Base-by-base conservation (phyloP, 2,797 vertebrate species). In the Molossus alvarezi region DNA sequence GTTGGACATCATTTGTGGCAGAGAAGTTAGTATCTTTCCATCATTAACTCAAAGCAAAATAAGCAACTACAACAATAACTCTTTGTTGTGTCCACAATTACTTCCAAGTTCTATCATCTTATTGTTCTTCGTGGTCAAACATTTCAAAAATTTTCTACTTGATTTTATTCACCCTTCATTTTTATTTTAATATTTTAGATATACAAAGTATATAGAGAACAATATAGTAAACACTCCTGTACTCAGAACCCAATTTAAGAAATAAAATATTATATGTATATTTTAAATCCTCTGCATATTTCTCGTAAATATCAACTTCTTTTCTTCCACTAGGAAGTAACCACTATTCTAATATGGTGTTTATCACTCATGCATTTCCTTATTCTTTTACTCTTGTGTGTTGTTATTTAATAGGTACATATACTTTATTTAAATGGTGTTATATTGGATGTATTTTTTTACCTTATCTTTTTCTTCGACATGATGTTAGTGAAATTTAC, bases 31-130 rank as follows among this genome's bases (percentile, higher is more conserved):
- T 23, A 69, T 37, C 73, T 69, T 62, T 55, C 53, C 29, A 71
- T 51, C n/a, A 71, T 79, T 37, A 92, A 77, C 53, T 25, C 73
- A 85, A 77, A 77, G 85, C 27, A 76, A 92, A 85, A 58, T 29
- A 41, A 71, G 77, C 4, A 77, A 27, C 20, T 17, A 57, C 5
- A 62, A 21, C 29, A 62, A 53, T 53, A 73, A 91, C 21, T 80
- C 48, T 76, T 60, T 80, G 45, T 37, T n/a, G n/a, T 64, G 62
- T 79, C 45, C 13, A 75, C 17, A 33, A 12, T 51, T 37, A 72
- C 25, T 18, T 62, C 12, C 53, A 62, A 29, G n/a, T 55, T 51
- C 45, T 80, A 14, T 25, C 55, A 62, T 72, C 55, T 62, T 72
- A 20, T 21, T 71, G 29, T 77, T 69, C 15, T 93, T 64, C 25